Conservation (phyloP, 2,797 vertebrate genomes). For the Acanthopagrus latus region DNA sequence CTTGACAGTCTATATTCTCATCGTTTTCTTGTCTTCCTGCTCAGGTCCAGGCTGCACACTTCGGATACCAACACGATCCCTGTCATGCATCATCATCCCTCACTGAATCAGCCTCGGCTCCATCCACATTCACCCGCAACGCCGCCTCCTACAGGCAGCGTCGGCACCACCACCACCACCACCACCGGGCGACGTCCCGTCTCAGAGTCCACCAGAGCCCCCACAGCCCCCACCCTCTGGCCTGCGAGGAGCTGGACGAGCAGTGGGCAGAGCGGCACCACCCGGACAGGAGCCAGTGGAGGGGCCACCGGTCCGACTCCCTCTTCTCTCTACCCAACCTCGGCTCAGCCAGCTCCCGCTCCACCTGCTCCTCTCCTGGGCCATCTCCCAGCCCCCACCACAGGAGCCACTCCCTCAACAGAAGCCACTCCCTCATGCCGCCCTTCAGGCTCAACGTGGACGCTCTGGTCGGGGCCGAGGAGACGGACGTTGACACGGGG, state of each 20-base stretch:
- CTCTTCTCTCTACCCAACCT: conserved; percentile 89
- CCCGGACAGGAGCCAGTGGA: conserved; percentile 71
- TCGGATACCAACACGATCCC: conserved; percentile 75
- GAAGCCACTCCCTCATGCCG: conserved; percentile 73
- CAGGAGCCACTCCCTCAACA: conserved; percentile 60
- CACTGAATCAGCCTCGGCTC: conserved; percentile 58
- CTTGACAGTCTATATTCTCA: background rate
- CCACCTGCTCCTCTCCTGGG: conserved; percentile 75
- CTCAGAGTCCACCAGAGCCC: conserved; percentile 72
- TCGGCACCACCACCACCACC: conserved; percentile 63
- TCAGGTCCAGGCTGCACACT: conserved; percentile 76
- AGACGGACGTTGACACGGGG: conserved; percentile 95
- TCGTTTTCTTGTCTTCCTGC: background rate
- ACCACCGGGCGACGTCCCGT: conserved; percentile 58
- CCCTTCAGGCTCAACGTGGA: conserved; percentile 88
- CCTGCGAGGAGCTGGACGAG: conserved; percentile 63
- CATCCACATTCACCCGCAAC: conserved; percentile 62
- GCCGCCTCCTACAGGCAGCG: conserved; percentile 70
- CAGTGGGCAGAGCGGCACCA: conserved; percentile 57
- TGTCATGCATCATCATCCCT: conserved; percentile 53
- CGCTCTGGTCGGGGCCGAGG: conserved; percentile 89
- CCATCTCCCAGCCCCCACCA: conserved; percentile 65
- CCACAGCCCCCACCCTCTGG: conserved; percentile 61
- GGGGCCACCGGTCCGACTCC: conserved; percentile 87
- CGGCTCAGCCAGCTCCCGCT: conserved; percentile 71